Percentiles rank a stretch among this genome's conserved stretches.
Conservation (phyloP, 2,888 invertebrate genomes). For the Corythucha ciliata region DNA sequence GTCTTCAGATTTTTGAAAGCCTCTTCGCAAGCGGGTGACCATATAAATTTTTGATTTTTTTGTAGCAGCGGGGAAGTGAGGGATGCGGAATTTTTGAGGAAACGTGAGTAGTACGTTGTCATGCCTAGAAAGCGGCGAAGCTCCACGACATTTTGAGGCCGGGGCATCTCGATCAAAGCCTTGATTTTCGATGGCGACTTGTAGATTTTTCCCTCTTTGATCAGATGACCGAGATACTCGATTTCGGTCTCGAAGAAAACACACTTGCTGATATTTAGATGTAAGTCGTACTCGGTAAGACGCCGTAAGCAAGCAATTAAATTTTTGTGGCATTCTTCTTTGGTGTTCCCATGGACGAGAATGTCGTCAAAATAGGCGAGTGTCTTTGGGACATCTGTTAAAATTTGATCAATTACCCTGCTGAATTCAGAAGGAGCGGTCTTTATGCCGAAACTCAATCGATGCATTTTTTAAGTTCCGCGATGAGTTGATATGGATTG, state of each 20-base stretch:
- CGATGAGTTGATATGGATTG: conserved; percentile 25
- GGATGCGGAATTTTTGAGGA: conserved; percentile 12
- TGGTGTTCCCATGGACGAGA: conserved; percentile 28
- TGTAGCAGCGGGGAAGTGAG: conserved; percentile 1
- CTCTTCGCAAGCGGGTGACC: conserved; percentile 29
- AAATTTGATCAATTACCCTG: conserved; percentile 14
- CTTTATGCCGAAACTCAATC: conserved; percentile 14
- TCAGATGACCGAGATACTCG: conserved; percentile 22
- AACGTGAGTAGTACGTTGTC: conserved; percentile 10
- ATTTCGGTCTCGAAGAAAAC: conserved; percentile 9
- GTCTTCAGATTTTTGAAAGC: conserved; percentile 31
- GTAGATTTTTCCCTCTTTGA: conserved; percentile 16
- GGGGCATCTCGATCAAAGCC: conserved; percentile 20
- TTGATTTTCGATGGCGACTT: conserved; percentile 10
- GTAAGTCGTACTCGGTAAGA: not conserved
- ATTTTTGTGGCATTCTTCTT: conserved; percentile 22
- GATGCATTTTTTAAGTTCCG: conserved; percentile 11
- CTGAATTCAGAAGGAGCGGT: not conserved
- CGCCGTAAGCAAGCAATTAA: not conserved
- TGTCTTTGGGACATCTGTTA: conserved; percentile 23
- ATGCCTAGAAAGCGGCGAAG: conserved; percentile 15
- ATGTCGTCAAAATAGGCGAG: conserved; percentile 25
- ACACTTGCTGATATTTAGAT: conserved; percentile 6
- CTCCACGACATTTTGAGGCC: conserved; percentile 20
- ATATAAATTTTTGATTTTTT: conserved; percentile 14